Percentiles rank a stretch among this genome's conserved stretches.
Evolutionary conservation across 2,113 vertebrate species (phyloP).

Genomic region (Stigmatopora nigra): DNA sequence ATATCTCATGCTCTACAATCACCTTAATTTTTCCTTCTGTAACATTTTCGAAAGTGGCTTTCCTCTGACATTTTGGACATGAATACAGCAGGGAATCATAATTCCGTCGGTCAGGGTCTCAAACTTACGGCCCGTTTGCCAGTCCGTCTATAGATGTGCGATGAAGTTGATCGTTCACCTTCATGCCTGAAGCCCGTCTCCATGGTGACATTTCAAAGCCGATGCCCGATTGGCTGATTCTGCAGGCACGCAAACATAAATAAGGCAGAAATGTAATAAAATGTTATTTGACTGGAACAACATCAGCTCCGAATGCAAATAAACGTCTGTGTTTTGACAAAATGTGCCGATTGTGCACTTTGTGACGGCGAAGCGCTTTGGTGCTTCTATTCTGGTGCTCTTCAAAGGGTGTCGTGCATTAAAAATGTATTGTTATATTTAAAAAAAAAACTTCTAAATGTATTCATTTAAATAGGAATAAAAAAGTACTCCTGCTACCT

Average conservation of each 20-base stretch:
- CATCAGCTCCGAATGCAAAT: background rate
- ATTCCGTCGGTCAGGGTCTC: conserved; percentile 48
- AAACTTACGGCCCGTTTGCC: conserved; percentile 26
- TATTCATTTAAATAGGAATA: background rate
- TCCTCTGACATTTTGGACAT: conserved; percentile 79
- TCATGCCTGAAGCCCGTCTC: conserved; percentile 1
- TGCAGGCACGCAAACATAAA: conserved; percentile 2
- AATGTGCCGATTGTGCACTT: conserved; percentile 41
- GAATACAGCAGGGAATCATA: conserved; percentile 72
- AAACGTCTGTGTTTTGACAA: conserved; percentile 9
- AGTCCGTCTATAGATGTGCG: background rate
- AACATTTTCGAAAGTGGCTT: conserved; percentile 45
- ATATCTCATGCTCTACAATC: conserved; percentile 41
- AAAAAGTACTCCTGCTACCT: background rate
- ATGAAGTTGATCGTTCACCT: background rate
- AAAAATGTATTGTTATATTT: conserved; percentile 36
- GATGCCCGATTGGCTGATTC: background rate
- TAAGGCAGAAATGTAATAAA: background rate
- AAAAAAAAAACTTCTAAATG: background rate
- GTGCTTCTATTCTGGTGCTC: conserved; percentile 32
- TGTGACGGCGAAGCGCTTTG: conserved; percentile 23
- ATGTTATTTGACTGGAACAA: too few relatives aligned
- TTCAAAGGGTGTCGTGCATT: conserved; percentile 27
- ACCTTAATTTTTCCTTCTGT: conserved; percentile 23
- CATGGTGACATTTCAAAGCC: conserved; percentile 5